Base-by-base conservation (phyloP, 2,888 invertebrate genomes). In the Ashinkailepas kermadecensis region DNA sequence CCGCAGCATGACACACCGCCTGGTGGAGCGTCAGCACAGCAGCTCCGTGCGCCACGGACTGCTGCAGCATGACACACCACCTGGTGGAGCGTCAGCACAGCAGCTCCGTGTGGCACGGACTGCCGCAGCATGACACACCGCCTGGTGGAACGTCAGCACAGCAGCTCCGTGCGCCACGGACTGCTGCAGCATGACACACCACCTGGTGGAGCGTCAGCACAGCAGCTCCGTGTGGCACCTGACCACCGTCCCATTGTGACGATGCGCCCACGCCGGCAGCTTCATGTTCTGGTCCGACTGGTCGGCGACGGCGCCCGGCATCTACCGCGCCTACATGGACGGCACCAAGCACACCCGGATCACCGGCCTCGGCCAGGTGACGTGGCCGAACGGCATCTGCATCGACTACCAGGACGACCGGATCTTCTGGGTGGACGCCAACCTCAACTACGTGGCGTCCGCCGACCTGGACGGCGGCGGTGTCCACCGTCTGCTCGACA, bases 361-460 rank as follows among this genome's bases (percentile, higher is more conserved):
- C 80, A 21, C 39, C 79, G 86, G 86, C 64, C 90, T 90, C 82
- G 91, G 91, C 0, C 84, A 85, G 13, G 93, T 96, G 0, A 91
- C 92, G 84, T 95, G 95, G 95, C 95, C 95, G 0, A 95, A 95
- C 86, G 95, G 95, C 23, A 92, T 95, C 82, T 92, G 95, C 0
- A 91, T 96, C 57, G 96, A 96, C 88, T 92, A 92, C 85, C 92
- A 93, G 86, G 91, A 93, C 0, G 93, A 94, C 85, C 89, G 92
- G 80, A 92, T 96, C 81, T 96, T 94, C 86, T 95, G 95, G 94
- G 95, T 94, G 0, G 95, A 96, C 86, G 95, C 95, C 0, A 91
- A 91, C 86, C 91, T 92, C 84, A 94, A 95, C 87, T 93, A 93
- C 86, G 94, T 96, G 81, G 93, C 92, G 0, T 93, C 93, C 64